Conservation (phyloP, 2,888 invertebrate species). For the Caenorhabditis virilis region DNA sequence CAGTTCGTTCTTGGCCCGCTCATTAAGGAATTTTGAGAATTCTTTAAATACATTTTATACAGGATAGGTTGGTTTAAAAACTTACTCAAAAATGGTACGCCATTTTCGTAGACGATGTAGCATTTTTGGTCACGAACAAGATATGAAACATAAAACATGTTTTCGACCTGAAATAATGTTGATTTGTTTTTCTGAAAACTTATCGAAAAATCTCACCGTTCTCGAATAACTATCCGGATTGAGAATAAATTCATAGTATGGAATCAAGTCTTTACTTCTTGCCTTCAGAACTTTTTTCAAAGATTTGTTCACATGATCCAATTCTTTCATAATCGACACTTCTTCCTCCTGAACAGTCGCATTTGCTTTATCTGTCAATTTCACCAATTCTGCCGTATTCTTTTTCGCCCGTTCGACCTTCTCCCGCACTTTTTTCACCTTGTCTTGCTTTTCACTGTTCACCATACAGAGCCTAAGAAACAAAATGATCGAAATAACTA, state of each 20-base stretch:
- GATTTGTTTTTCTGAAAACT: not conserved
- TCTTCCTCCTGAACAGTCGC: conserved; percentile 23
- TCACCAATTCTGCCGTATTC: conserved; percentile 12
- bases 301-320: conserved; percentile 15
- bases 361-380: conserved; percentile 17
- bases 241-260: conserved; percentile 24
- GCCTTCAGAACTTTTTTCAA: conserved; percentile 18
- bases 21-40: conserved; percentile 1
- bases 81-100: conserved; percentile 16
- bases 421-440: conserved; percentile 18
- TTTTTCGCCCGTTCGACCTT: conserved; percentile 9
- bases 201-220: conserved; percentile 10
- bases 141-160: conserved; percentile 36
- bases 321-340: conserved; percentile 24
- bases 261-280: conserved; percentile 12
- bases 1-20: not conserved
- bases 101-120: conserved; percentile 11
- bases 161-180: conserved; percentile 22
- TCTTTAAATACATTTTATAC: conserved; percentile 4
- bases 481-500: not conserved
- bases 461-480: conserved; percentile 18
- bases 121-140: conserved; percentile 23
- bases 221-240: conserved; percentile 17
- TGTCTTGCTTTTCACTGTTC: conserved; percentile 13
- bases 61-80: not conserved